Evolutionary conservation across 2,113 vertebrate genomes (phyloP).

Genomic region (Monopterus albus): DNA sequence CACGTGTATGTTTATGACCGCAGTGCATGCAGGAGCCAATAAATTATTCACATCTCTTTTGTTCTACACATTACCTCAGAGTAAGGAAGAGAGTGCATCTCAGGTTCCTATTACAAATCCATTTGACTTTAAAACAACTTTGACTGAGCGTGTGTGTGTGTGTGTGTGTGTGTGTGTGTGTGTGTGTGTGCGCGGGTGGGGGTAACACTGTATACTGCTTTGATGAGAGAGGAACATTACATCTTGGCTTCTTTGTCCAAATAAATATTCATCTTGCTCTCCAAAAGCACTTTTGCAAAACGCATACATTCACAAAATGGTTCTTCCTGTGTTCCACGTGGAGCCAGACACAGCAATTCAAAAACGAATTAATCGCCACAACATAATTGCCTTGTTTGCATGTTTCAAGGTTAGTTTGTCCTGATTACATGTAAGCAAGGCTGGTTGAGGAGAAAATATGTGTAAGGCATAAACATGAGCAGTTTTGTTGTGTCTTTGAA

Average conservation of each 20-base stretch:
- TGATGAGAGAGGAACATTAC: constrained; percentile 44
- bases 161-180: constrained; percentile 21
- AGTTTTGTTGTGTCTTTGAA: too few species aligned
- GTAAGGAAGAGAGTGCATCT: constrained; percentile 67
- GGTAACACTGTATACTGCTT: not conserved
- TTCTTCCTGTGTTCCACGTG: constrained; percentile 55
- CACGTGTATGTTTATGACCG: constrained; percentile 75
- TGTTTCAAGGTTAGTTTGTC: constrained; percentile 66
- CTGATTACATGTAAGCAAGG: constrained; percentile 48
- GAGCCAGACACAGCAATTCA: constrained; percentile 45
- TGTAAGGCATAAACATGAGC: too few species aligned
- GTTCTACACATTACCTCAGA: constrained; percentile 79
- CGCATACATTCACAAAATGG: constrained; percentile 61
- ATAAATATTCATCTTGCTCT: constrained; percentile 66
- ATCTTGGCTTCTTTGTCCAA: constrained; percentile 48
- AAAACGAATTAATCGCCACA: constrained; percentile 71
- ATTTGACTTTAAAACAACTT: constrained; percentile 86
- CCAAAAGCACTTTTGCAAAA: constrained; percentile 41
- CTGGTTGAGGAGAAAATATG: too few species aligned
- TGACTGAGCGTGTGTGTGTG: constrained; percentile 54
- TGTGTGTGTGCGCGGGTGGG: too few species aligned
- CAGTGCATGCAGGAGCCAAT: constrained; percentile 65
- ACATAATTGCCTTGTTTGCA: constrained; percentile 54
- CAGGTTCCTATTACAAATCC: constrained; percentile 78
- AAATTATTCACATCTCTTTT: constrained; percentile 83